Base-by-base conservation (phyloP, 2,113 vertebrate species). In the Pelvicachromis taeniatus region DNA sequence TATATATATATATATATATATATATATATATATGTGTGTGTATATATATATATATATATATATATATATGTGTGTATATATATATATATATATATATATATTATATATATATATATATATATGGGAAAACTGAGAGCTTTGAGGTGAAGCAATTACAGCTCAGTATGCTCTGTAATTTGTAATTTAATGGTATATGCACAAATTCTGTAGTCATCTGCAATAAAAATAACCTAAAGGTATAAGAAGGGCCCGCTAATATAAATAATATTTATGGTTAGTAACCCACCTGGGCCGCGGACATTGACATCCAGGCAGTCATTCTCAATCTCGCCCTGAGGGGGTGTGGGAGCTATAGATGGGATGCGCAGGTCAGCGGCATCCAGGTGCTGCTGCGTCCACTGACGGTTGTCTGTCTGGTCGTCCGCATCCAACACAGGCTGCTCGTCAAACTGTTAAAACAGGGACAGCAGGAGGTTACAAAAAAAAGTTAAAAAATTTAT, bases 361-460 rank as follows among this genome's bases (percentile, higher is more conserved):
- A 97, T 95, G 7, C 99, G 97, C 77, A 99, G 95, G 92, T 99
- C 99, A 0, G 99, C 99, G 0, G 99, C 99, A 0, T 99, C 98
- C 92, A 99, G 95, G 93, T 99, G 99, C 96, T 99, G 99, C 94
- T 99, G 99, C 0, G 99, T 99, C 99, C 98, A 99, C 95, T 99
- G 98, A 61, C 99, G 95, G 95, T 98, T 98, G 89, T 99, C 99
- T 0, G 97, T 97, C 95, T 99, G 97, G 82, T 97, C 96, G 0
- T 97, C 97, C 4, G 93, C 91, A 77, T 98, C 97, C 40, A 98
- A 94, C 50, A 97, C 97, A 1, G 96, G 97, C 19, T 97, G 97
- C 80, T 99, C 98, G 80, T 99, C 98, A 3, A 97, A 97, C 97
- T 99, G 92, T 77, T 83, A n/a, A n/a, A 86, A 52, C 12, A 17